A percentile compares a stretch with the other conserved stretches of the same genome.
Conservation (phyloP, 2,797 vertebrate genomes). For the Sandelia bainsii region DNA sequence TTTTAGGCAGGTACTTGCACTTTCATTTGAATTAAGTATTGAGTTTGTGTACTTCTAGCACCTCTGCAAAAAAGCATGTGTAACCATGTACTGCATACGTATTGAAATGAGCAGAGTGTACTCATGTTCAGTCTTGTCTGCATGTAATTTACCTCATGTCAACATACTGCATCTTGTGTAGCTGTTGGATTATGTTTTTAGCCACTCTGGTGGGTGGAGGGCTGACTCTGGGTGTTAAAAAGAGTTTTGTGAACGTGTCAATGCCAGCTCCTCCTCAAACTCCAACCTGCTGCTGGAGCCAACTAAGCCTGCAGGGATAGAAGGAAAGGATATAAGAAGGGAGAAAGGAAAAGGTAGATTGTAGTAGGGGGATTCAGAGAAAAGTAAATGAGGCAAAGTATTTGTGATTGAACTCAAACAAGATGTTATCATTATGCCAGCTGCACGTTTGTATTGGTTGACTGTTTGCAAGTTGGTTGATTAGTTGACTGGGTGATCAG, state of each 20-base stretch:
- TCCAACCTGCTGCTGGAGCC: slow-evolving; percentile 11
- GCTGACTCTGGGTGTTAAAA: slow-evolving; percentile 20
- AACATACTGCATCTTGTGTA: slow-evolving; percentile 1
- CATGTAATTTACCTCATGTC: slow-evolving; percentile 15
- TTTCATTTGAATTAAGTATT: too few species aligned
- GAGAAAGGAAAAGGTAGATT: background rate
- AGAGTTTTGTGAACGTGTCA: slow-evolving; percentile 26
- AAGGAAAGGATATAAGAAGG: background rate
- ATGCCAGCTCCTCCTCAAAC: slow-evolving; percentile 21
- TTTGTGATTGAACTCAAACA: slow-evolving; percentile 13
- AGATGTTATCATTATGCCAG: background rate
- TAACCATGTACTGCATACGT: too few species aligned
- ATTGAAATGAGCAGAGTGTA: background rate
- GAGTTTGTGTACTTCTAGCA: too few species aligned
- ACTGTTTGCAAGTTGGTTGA: too few species aligned
- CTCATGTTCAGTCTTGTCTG: background rate
- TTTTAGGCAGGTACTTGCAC: too few species aligned
- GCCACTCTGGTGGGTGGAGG: slow-evolving; percentile 15
- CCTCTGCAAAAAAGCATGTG: too few species aligned
- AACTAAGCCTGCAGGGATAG: background rate
- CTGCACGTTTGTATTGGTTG: background rate
- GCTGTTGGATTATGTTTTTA: slow-evolving; percentile 14
- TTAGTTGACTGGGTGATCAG: background rate
- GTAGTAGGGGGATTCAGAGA: background rate
- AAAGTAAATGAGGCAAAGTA: slow-evolving; percentile 11